Evolutionary conservation across 2,113 vertebrate species (phyloP).

Genomic region (Hemicordylus capensis): DNA sequence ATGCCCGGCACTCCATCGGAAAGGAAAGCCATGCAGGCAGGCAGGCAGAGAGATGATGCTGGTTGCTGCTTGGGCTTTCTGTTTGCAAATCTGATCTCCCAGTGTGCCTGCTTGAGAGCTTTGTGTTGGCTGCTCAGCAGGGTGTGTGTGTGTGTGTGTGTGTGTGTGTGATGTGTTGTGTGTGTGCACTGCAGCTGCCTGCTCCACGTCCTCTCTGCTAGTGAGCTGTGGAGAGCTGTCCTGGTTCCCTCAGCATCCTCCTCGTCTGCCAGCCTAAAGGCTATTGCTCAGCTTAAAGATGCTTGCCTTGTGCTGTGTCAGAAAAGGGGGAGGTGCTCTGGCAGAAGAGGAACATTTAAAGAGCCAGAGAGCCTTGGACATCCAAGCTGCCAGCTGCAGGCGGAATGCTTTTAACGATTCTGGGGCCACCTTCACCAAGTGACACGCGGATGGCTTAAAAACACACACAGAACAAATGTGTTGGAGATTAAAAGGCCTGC

Average conservation of each 20-base stretch:
- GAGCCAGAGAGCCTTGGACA: constrained; percentile 44
- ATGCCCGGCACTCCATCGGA: constrained; percentile 72
- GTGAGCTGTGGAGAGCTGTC: constrained; percentile 31
- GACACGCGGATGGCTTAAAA: too few species aligned
- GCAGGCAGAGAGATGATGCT: not conserved
- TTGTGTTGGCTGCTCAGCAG: not conserved
- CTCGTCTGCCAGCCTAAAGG: constrained; percentile 78
- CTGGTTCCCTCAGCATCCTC: constrained; percentile 71
- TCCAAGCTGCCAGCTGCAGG: not conserved
- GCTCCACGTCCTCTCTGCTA: not conserved
- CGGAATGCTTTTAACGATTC: too few species aligned
- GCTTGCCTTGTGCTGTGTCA: constrained; percentile 75
- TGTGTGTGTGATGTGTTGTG: too few species aligned
- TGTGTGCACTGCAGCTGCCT: not conserved
- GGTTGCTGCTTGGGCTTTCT: not conserved
- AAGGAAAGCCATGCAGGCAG: constrained; percentile 66
- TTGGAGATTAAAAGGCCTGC: not conserved
- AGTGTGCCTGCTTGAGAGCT: not conserved
- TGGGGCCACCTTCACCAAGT: too few species aligned
- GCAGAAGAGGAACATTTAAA: constrained; percentile 4
- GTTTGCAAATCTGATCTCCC: not conserved
- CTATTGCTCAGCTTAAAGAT: constrained; percentile 83
- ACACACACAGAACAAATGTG: too few species aligned
- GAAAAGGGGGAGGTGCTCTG: constrained; percentile 61
- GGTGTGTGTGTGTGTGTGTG: not conserved